These are phyloP conservation scores for Empis stercorea DNA, from an alignment of 2,888 invertebrate genomes.

Conservation along the genomic window DNA sequence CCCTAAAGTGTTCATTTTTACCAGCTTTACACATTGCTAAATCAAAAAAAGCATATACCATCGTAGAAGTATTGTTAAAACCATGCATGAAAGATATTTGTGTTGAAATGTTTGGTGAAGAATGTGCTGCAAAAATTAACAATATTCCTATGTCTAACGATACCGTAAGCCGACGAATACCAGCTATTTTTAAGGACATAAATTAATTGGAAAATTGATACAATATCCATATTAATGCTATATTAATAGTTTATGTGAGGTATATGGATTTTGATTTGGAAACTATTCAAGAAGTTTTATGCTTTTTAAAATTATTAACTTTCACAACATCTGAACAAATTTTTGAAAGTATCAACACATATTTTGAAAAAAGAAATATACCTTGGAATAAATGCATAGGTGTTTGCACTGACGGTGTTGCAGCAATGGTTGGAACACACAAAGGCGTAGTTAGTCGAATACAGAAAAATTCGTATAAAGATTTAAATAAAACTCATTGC, in stretches of 20 bases:
- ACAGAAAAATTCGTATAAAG: background rate
- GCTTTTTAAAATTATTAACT: constrained; percentile 13
- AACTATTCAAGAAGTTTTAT: constrained; percentile 14
- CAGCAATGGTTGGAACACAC: constrained; percentile 13
- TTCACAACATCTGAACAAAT: constrained; percentile 13
- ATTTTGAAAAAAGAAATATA: constrained; percentile 13
- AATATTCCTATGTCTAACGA: background rate
- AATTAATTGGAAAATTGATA: background rate
- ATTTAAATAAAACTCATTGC: constrained; percentile 1
- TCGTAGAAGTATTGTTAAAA: constrained; percentile 1
- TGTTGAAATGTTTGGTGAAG: constrained; percentile 1
- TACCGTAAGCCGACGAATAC: background rate
- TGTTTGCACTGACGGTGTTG: constrained; percentile 17
- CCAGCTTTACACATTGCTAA: background rate
- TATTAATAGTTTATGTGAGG: constrained; percentile 15
- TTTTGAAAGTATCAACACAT: constrained; percentile 15
- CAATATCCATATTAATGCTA: constrained; percentile 10
- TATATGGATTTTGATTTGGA: constrained; percentile 10
- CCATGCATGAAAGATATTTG: constrained; percentile 2
- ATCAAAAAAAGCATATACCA: background rate
- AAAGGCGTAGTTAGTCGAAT: constrained; percentile 1
- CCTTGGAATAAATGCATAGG: constrained; percentile 15
- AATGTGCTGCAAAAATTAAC: constrained; percentile 1
- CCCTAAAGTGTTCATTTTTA: background rate
- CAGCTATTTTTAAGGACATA: background rate